Percentiles rank a stretch among this genome's conserved stretches.
phyloP scores from a whole-genome alignment of 2,888 invertebrate species.

The Drosophila borborema region DNA sequence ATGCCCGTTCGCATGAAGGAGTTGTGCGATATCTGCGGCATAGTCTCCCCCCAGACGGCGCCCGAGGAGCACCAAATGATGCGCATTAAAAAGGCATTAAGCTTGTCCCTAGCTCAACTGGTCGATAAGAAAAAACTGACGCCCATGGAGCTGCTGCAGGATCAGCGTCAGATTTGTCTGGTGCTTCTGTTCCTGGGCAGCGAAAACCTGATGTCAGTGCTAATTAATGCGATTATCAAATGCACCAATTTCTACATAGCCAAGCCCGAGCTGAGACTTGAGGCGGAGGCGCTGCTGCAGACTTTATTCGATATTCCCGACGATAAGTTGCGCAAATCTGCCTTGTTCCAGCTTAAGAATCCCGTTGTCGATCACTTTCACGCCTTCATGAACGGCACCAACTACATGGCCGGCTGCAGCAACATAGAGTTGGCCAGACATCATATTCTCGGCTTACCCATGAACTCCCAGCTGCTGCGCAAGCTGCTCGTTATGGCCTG shows the following conservation, averaged over 20 bases:
- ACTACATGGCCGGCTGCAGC: conserved; percentile 58
- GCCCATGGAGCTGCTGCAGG: conserved; percentile 29
- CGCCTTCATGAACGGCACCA: conserved; percentile 75
- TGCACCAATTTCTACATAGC: conserved; percentile 58
- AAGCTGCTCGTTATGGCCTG: conserved; percentile 64
- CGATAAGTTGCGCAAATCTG: conserved; percentile 52
- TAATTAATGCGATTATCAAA: conserved; percentile 69
- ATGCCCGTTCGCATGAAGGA: conserved; percentile 34
- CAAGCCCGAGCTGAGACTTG: conserved; percentile 55
- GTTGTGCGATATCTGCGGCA: conserved; percentile 2
- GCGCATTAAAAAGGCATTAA: conserved; percentile 40
- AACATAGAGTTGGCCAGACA: conserved; percentile 58
- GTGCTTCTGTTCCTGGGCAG: conserved; percentile 78
- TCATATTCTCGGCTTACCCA: conserved; percentile 81
- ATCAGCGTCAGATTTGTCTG: conserved; percentile 46
- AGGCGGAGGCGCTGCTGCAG: conserved; percentile 70
- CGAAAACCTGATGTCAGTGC: conserved; percentile 60
- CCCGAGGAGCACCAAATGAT: conserved; percentile 27
- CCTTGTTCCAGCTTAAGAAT: conserved; percentile 63
- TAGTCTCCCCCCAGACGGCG: background rate
- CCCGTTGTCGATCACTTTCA: conserved; percentile 78
- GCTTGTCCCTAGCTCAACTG: conserved; percentile 41
- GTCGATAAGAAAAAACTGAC: background rate
- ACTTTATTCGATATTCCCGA: conserved; percentile 72
- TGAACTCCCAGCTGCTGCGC: conserved; percentile 72